A percentile compares a stretch with the other conserved stretches of the same genome.
phyloP scores from a whole-genome alignment of 1,140 invertebrate genomes.

The Drosophila melanica region DNA sequence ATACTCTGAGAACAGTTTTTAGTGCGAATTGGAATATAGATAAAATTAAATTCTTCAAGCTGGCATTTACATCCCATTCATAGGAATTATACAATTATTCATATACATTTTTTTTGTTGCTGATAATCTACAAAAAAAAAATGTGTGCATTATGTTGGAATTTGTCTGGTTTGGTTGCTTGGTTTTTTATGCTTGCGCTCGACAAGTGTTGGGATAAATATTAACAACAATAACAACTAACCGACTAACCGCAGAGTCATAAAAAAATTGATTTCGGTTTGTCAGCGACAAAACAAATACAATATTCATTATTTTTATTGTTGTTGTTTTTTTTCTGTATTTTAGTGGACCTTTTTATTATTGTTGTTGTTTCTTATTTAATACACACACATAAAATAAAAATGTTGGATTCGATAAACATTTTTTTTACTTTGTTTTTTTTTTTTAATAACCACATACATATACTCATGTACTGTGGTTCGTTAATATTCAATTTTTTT shows the following conservation, averaged over 20 bases:
- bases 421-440: constrained; percentile 16
- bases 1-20: no score
- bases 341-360: constrained; percentile 13
- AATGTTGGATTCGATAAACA: constrained; percentile 46
- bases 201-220: constrained; percentile 48
- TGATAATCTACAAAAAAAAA: constrained; percentile 18
- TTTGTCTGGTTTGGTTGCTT: neutral
- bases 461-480: constrained; percentile 41
- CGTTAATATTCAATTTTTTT: neutral
- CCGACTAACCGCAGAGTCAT: constrained; percentile 32
- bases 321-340: constrained; percentile 9
- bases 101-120: neutral
- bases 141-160: neutral
- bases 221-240: constrained; percentile 35
- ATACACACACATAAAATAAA: constrained; percentile 23
- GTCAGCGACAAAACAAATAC: constrained; percentile 44
- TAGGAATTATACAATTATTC: neutral
- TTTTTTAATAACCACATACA: constrained; percentile 22
- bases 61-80: no score
- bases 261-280: constrained; percentile 40
- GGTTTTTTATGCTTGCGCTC: neutral
- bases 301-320: constrained; percentile 12
- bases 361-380: constrained; percentile 15
- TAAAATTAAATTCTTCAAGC: no score
- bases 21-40: no score